Evolutionary conservation across 2,797 vertebrate species (phyloP).

Genomic region (Hippopotamyrus pictus): DNA sequence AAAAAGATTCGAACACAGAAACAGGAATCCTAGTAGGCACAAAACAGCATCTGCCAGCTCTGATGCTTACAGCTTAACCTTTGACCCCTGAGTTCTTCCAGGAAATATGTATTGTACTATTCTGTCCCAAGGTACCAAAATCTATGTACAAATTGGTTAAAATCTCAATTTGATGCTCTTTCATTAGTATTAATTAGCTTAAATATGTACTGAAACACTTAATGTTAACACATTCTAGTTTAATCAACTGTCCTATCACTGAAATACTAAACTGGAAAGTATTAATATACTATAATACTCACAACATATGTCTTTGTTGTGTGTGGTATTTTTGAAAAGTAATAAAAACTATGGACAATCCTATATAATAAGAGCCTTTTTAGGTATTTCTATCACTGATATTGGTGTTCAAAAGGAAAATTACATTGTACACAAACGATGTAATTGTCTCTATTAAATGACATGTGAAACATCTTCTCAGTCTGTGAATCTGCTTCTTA

Average conservation of each 20-base stretch:
- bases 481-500: neutral
- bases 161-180: neutral
- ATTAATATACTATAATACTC: neutral
- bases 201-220: neutral
- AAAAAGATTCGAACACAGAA: neutral
- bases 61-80: neutral
- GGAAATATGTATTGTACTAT: neutral
- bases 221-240: neutral
- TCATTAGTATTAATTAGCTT: neutral
- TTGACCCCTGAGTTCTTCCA: neutral
- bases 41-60: neutral
- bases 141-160: neutral
- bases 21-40: neutral
- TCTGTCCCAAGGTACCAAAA: neutral
- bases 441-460: neutral
- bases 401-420: neutral
- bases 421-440: neutral
- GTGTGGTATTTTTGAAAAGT: neutral
- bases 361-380: neutral
- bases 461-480: neutral
- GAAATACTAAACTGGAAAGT: neutral
- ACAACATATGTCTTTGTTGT: neutral
- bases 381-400: neutral
- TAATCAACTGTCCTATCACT: neutral
- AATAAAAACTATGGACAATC: neutral